Conservation (phyloP, 2,888 invertebrate species). For the Orthosia gothica region DNA sequence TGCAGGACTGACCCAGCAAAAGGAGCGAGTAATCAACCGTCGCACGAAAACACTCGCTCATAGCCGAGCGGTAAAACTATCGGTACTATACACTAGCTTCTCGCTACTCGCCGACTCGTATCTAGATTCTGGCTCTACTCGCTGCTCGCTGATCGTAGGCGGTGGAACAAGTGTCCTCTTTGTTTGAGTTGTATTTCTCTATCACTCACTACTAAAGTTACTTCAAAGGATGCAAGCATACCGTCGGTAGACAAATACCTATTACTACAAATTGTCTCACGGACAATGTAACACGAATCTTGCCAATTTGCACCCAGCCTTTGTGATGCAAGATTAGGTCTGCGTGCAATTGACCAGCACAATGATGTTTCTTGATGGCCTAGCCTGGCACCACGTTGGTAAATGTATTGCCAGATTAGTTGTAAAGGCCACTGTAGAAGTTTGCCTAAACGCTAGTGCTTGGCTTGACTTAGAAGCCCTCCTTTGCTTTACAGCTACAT, state of each 20-base stretch:
- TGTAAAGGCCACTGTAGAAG: background rate
- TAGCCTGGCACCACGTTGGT: background rate
- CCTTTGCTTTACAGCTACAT: background rate
- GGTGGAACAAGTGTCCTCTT: no score
- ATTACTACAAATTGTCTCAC: background rate
- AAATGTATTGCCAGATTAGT: slow-evolving; percentile 17
- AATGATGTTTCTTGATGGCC: slow-evolving; percentile 8
- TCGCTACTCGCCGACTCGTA: no score
- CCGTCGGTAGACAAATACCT: background rate
- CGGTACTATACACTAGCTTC: no score
- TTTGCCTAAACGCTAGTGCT: slow-evolving; percentile 11
- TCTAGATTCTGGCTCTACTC: no score
- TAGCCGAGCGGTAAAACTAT: no score
- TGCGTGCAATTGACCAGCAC: background rate
- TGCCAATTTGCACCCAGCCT: slow-evolving; percentile 19
- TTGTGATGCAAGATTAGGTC: slow-evolving; percentile 29
- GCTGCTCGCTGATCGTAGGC: no score
- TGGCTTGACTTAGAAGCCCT: background rate
- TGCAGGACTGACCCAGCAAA: no score
- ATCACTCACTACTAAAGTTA: background rate
- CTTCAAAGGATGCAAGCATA: no score
- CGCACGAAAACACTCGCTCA: no score
- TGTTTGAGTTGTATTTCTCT: background rate
- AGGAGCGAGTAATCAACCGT: no score
- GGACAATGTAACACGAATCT: slow-evolving; percentile 1